Conservation (phyloP, 23 tunicate species). For the Halocynthia aurantium region DNA sequence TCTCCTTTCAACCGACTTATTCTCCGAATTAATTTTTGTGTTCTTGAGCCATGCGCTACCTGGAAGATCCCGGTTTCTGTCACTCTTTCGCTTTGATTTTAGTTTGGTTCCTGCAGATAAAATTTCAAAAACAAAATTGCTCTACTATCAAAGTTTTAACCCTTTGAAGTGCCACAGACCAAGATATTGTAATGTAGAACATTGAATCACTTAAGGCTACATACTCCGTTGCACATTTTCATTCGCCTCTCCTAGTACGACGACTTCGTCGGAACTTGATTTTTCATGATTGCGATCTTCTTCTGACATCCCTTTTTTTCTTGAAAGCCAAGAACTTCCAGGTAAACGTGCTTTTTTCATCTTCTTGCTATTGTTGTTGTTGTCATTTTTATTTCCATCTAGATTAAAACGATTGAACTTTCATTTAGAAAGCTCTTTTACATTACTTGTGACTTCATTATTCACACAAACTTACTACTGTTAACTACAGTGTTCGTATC, state of each 20-base stretch:
- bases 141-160: no score
- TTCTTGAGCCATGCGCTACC: constrained; percentile 74
- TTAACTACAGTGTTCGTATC: not conserved
- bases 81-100: not conserved
- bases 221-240: constrained; percentile 5
- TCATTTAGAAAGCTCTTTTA: not conserved
- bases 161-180: not conserved
- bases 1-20: not conserved
- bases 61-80: constrained; percentile 32
- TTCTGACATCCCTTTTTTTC: not conserved
- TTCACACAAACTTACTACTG: not conserved
- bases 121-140: not conserved
- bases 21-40: not conserved
- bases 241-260: constrained; percentile 28
- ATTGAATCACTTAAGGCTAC: not conserved
- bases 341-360: constrained; percentile 29
- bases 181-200: not conserved
- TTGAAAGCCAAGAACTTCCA: constrained; percentile 33
- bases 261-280: constrained; percentile 15
- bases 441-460: not conserved
- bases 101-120: not conserved
- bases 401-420: no score
- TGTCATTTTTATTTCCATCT: not conserved
- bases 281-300: not conserved
- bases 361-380: not conserved